Percentiles rank a stretch among this genome's conserved stretches.
Conservation (phyloP, 2,113 vertebrate species). For the Aptenodytes patagonicus region DNA sequence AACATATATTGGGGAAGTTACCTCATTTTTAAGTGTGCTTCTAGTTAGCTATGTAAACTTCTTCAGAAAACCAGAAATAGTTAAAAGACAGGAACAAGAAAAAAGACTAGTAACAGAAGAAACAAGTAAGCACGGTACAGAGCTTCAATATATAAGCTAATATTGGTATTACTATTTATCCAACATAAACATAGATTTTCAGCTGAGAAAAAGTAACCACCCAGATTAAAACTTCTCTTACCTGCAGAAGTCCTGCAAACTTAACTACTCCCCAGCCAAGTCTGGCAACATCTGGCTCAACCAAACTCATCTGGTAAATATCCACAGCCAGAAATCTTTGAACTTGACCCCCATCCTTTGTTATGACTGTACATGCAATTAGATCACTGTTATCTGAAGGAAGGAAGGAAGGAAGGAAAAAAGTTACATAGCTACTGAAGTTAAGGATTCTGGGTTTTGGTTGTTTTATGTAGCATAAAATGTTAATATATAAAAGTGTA, state of each 20-base stretch:
- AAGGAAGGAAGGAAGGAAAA: background rate
- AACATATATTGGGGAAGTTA: background rate
- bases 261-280: conserved; percentile 98
- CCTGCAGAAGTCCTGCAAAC: conserved; percentile 95
- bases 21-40: background rate
- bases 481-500: background rate
- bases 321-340: conserved; percentile 96
- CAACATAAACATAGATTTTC: background rate
- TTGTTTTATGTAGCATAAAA: background rate
- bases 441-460: background rate
- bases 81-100: background rate
- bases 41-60: background rate
- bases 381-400: conserved; percentile 94
- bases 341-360: conserved; percentile 90
- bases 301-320: conserved; percentile 97
- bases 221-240: background rate
- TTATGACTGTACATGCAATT: conserved; percentile 94
- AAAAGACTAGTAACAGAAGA: background rate
- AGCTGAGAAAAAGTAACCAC: background rate
- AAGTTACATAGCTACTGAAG: background rate
- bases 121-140: background rate
- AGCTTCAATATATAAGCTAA: background rate
- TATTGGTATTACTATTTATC: background rate
- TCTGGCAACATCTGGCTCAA: conserved; percentile 92
- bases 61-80: background rate